Conservation (phyloP, 2,888 invertebrate genomes). For the Leptogaster cylindrica region DNA sequence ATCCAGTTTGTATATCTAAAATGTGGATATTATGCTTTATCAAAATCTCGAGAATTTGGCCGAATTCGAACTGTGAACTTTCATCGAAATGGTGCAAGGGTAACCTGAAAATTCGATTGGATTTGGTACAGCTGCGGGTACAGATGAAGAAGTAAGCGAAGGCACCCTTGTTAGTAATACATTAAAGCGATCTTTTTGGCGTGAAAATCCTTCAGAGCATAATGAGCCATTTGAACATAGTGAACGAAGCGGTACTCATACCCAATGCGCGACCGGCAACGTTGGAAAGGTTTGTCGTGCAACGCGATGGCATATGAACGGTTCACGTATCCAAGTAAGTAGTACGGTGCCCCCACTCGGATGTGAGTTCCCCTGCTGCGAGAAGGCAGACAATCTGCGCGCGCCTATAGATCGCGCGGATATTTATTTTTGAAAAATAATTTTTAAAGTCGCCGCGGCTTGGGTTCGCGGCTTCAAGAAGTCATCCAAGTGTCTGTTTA, state of each 20-base stretch:
- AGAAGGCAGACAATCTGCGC: neutral
- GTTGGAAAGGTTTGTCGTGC: constrained; percentile 8
- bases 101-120: too few species aligned
- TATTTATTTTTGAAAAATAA: constrained; percentile 29
- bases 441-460: constrained; percentile 5
- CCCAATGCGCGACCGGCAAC: neutral
- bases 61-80: too few species aligned
- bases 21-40: too few species aligned
- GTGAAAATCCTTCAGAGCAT: neutral
- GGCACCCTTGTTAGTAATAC: too few species aligned
- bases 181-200: too few species aligned
- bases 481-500: constrained; percentile 21
- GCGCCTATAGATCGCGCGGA: constrained; percentile 16
- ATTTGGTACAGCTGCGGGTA: too few species aligned
- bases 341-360: constrained; percentile 20
- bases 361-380: neutral
- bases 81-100: too few species aligned
- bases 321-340: neutral
- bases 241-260: neutral
- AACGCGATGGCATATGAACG: constrained; percentile 22
- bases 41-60: too few species aligned
- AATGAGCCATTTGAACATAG: neutral
- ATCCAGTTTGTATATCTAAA: too few species aligned
- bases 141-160: too few species aligned
- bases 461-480: constrained; percentile 24